Conservation (phyloP, 2,888 invertebrate genomes). For the Zaprionus obscuricornis region DNA sequence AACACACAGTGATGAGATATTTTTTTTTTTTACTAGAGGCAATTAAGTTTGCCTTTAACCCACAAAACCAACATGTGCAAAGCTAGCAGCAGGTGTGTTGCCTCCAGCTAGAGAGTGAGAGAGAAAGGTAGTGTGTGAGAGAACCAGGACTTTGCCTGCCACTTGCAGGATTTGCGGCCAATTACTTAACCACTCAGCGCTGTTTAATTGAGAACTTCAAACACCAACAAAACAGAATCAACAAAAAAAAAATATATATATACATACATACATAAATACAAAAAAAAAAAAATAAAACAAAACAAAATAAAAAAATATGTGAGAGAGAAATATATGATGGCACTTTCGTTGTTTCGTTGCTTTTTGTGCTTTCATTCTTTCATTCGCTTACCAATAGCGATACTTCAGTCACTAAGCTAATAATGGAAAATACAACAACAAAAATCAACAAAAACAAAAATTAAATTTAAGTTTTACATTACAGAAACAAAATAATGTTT, state of each 20-base stretch:
- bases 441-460: constrained; percentile 1
- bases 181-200: constrained; percentile 1
- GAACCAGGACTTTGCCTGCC: constrained; percentile 39
- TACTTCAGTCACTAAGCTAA: constrained; percentile 4
- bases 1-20: constrained; percentile 17
- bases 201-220: constrained; percentile 13
- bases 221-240: not conserved
- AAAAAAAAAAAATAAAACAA: constrained; percentile 1
- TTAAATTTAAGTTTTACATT: not conserved
- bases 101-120: not conserved
- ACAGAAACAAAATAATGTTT: too few species aligned
- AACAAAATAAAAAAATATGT: not conserved
- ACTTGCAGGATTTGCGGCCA: constrained; percentile 63
- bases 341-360: constrained; percentile 1
- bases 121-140: not conserved
- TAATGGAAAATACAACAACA: constrained; percentile 5
- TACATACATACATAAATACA: not conserved
- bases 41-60: constrained; percentile 61
- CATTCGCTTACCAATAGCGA: constrained; percentile 10
- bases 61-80: constrained; percentile 19
- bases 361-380: too few species aligned
- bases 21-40: too few species aligned
- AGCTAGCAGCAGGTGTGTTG: constrained; percentile 1
- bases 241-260: not conserved
- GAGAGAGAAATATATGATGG: constrained; percentile 13